Evolutionary conservation across 2,113 vertebrate species (phyloP), one percentile per base, ranked within the genome.

Genomic region (Globicephala melas): DNA sequence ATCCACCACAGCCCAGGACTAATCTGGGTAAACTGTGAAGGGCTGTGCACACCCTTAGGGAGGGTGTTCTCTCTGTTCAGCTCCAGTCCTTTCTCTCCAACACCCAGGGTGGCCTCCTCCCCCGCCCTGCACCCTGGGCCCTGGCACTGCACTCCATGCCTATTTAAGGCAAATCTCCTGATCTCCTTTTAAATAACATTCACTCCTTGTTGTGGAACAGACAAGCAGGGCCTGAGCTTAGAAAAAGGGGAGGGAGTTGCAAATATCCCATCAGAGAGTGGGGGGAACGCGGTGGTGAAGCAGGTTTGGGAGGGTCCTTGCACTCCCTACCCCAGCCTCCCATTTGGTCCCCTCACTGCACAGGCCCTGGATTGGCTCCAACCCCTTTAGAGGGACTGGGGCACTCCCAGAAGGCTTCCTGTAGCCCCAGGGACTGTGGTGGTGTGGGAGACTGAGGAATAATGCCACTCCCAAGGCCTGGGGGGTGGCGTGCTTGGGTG

Each of bases 81-180:
- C 38, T 26, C 15, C 44, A 9, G 6, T 68, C 79, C 70, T 82
- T 63, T 33, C 86, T 80, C 17, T 31, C 36, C 44, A 33, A 82
- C 73, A 63, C 60, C 21, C 70, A 25, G 94, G 76, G 65, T 65
- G 28, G 80, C 94, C 95, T 91, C 79, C 60, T 81, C 63, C 84
- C 82, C 89, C 76, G 0, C 21, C 55, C 71, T 60, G 33, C 65
- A 25, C 60, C 58, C 93, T 55, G 74, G 50, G 91, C 79, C 82
- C 71, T 68, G 77, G 96, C 81, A 79, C 80, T 8, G 47, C 44
- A 55, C 95, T 93, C 68, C 67, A 97, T 97, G 96, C 91, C 98
- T 97, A 98, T 98, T 98, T 98, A 98, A 97, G 97, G 97, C 91
- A 97, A 98, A 97, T 97, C 96, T 86, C 81, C 82, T 91, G 83